Conservation (phyloP, 2,888 invertebrate species). For the Conus canariensis region DNA sequence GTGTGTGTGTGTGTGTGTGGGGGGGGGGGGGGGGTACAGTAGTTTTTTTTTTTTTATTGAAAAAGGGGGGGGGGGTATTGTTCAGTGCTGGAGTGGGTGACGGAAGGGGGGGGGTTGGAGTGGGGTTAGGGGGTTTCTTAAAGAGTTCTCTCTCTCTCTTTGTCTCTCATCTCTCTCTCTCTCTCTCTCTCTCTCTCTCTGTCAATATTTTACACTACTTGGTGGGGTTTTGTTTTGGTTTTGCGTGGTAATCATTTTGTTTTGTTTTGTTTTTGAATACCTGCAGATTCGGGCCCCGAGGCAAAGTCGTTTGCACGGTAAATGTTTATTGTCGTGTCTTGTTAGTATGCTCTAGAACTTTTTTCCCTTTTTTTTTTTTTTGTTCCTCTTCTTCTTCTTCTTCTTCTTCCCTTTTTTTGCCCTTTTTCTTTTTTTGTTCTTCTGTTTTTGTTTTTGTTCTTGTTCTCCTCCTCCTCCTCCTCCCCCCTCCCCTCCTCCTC, state of each 20-base stretch:
- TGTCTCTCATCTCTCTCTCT: background rate
- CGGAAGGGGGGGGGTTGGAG: background rate
- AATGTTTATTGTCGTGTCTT: no score
- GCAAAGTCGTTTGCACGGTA: conserved; percentile 83
- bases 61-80: no score
- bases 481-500: background rate
- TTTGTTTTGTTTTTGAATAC: conserved; percentile 79
- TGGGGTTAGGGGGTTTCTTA: no score
- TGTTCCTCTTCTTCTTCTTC: no score
- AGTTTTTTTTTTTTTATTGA: no score
- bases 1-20: background rate
- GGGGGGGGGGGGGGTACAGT: background rate
- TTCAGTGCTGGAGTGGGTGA: no score
- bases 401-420: background rate
- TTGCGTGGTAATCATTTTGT: background rate
- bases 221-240: background rate
- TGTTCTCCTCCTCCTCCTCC: background rate
- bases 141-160: background rate
- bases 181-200: background rate
- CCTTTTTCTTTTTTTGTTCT: no score
- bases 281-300: conserved; percentile 87
- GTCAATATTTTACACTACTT: background rate
- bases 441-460: background rate
- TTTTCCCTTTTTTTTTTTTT: conserved; percentile 17
- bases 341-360: no score